Conservation (phyloP, 2,113 vertebrate genomes). For the Microtus montanus region DNA sequence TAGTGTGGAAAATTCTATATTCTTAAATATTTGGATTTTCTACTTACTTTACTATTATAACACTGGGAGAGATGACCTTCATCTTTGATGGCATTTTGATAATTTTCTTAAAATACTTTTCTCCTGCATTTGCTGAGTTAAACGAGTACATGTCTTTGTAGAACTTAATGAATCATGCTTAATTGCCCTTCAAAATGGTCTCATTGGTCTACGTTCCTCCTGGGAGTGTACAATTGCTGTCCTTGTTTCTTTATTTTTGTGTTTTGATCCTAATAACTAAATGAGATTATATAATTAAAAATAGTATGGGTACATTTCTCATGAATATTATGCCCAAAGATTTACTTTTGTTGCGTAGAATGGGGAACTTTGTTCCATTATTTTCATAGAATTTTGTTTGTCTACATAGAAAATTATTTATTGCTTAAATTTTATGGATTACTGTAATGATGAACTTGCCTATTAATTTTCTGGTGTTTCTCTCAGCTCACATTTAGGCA, state of each 20-base stretch:
- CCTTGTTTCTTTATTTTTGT: not conserved
- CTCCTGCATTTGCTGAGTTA: not conserved
- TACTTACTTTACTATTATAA: not conserved
- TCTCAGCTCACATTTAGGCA: not conserved
- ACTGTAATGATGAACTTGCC: not conserved
- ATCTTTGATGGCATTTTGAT: not conserved
- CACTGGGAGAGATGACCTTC: not conserved
- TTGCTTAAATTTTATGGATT: not conserved
- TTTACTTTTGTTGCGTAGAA: conserved; percentile 3
- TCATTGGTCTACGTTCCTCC: not conserved
- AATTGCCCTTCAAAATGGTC: not conserved
- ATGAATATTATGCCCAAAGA: not conserved
- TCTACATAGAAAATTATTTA: conserved; percentile 35
- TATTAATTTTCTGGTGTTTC: conserved; percentile 17
- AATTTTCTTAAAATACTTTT: conserved; percentile 8
- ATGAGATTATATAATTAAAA: not conserved
- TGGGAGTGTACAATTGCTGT: not conserved
- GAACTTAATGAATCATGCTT: not conserved
- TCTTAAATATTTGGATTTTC: not conserved
- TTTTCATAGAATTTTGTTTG: conserved; percentile 4
- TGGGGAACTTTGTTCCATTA: not conserved
- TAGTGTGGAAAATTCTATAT: not conserved
- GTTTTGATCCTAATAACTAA: not conserved
- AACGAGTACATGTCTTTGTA: not conserved
- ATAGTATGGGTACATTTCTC: not conserved